Conservation (phyloP, 2,797 vertebrate genomes). For the Manis javanica region DNA sequence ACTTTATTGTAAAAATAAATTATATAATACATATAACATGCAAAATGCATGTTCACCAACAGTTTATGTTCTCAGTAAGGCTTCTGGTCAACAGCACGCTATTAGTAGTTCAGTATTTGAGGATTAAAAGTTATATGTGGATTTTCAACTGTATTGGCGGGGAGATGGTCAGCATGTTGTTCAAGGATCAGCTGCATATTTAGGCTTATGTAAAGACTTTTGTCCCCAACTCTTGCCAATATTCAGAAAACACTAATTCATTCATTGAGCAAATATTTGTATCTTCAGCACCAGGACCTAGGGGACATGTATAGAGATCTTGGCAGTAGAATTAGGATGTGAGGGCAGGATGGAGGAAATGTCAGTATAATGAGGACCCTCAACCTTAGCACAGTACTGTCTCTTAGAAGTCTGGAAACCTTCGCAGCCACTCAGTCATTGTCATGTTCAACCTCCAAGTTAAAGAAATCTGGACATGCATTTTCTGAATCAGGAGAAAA, state of each 20-base stretch:
- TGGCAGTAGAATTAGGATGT: not conserved
- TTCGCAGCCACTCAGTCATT: not conserved
- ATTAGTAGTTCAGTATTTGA: no score
- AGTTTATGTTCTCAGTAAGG: no score
- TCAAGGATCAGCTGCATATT: not conserved
- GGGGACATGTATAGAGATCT: not conserved
- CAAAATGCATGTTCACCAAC: no score
- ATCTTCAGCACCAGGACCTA: not conserved
- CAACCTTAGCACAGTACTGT: not conserved
- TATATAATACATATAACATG: no score
- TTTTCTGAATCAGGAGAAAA: constrained; percentile 38
- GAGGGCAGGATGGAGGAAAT: not conserved
- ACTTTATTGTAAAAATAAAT: no score
- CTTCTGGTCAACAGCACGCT: no score
- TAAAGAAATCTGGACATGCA: not conserved
- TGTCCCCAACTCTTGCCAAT: not conserved
- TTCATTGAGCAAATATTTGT: constrained; percentile 21
- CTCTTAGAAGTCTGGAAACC: not conserved
- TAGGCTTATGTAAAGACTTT: not conserved
- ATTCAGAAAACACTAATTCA: not conserved
- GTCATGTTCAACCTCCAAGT: not conserved
- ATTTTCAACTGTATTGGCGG: no score
- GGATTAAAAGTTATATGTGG: no score
- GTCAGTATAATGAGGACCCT: not conserved
- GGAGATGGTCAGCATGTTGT: no score